A percentile compares a stretch with the other conserved stretches of the same genome.
Conservation (phyloP, 2,888 invertebrate species). For the Andricus quercusramuli region DNA sequence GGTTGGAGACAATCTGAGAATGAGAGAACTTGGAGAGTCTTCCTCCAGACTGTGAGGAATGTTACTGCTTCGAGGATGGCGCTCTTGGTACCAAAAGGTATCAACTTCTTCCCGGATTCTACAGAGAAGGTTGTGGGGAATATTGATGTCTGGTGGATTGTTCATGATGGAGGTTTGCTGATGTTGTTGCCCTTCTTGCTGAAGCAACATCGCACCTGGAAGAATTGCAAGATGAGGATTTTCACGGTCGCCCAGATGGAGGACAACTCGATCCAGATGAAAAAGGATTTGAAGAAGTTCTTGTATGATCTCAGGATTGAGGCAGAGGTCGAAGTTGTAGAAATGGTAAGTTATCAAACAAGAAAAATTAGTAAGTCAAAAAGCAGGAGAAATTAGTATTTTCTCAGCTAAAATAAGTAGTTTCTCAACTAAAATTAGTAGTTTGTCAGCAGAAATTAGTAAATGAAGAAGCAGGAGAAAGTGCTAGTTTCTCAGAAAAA, state of each 20-base stretch:
- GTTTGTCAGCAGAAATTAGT: too few species aligned
- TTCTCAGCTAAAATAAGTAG: too few species aligned
- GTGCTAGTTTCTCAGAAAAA: too few species aligned
- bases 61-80: slow-evolving; percentile 96
- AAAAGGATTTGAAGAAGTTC: slow-evolving; percentile 98
- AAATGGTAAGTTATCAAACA: slow-evolving; percentile 88
- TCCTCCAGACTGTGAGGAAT: slow-evolving; percentile 90
- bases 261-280: slow-evolving; percentile 99
- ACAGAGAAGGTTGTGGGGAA: slow-evolving; percentile 95
- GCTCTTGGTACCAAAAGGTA: slow-evolving; percentile 97
- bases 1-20: slow-evolving; percentile 96
- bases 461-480: too few species aligned
- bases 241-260: slow-evolving; percentile 99
- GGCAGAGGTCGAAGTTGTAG: slow-evolving; percentile 98
- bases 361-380: too few species aligned
- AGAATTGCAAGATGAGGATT: slow-evolving; percentile 98
- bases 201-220: slow-evolving; percentile 98
- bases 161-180: slow-evolving; percentile 98
- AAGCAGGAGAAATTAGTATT: too few species aligned
- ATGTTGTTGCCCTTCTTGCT: slow-evolving; percentile 97
- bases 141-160: slow-evolving; percentile 99
- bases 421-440: too few species aligned
- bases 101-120: slow-evolving; percentile 97
- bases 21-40: slow-evolving; percentile 91
- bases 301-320: slow-evolving; percentile 98